Percentiles rank a stretch among this genome's conserved stretches.
phyloP scores from a whole-genome alignment of 2,113 vertebrate species.

The Marcusenius ussheri region DNA sequence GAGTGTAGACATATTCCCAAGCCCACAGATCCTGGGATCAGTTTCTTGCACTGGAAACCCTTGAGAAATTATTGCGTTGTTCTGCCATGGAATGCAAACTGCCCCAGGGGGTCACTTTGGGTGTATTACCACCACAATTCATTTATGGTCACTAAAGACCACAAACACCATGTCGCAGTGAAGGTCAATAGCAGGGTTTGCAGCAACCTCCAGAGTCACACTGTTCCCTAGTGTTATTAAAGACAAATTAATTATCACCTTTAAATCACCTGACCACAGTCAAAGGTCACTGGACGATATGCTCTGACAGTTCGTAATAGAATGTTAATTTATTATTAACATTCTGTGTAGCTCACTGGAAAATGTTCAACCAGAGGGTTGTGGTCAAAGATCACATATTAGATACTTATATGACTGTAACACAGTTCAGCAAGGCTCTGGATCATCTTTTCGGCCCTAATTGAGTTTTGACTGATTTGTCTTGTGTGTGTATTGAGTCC shows the following conservation, averaged over 20 bases:
- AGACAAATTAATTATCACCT: neutral
- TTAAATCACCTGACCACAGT: neutral
- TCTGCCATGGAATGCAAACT: neutral
- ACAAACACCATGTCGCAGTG: neutral
- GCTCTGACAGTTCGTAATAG: neutral
- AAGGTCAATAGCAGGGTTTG: neutral
- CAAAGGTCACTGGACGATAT: neutral
- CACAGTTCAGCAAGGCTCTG: neutral
- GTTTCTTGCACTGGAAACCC: neutral
- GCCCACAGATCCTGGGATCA: neutral
- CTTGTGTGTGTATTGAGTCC: neutral
- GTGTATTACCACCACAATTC: neutral
- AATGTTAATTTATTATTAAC: neutral
- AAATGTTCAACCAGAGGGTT: neutral
- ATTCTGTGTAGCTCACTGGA: neutral
- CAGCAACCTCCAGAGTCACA: neutral
- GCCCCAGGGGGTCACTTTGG: neutral
- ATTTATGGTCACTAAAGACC: neutral
- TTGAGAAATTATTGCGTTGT: neutral
- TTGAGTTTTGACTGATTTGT: neutral
- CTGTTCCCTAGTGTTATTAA: neutral
- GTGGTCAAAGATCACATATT: neutral
- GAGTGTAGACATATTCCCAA: neutral
- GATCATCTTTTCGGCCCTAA: neutral
- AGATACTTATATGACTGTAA: neutral